Evolutionary conservation across 2,113 vertebrate genomes (phyloP).

Genomic region (Centropus bengalensis): DNA sequence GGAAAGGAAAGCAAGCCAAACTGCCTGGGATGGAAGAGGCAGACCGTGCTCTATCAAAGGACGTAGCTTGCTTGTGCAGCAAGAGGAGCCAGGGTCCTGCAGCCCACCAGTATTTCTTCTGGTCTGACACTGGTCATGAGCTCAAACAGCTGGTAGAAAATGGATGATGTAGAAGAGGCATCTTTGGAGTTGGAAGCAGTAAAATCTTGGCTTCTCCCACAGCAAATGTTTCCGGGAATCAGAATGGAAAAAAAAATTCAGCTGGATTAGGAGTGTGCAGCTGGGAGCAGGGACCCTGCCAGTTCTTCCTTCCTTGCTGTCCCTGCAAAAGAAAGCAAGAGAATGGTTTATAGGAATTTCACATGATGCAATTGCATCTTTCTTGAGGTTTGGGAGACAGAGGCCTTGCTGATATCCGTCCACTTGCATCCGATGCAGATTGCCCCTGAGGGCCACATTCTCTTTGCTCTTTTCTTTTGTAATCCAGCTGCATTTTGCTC

Average conservation of each 20-base stretch:
- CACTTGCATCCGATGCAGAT: background rate
- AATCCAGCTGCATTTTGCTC: background rate
- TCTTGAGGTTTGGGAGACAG: background rate
- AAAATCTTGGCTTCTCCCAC: background rate
- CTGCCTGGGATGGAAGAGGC: background rate
- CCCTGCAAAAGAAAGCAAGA: background rate
- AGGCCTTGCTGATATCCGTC: background rate
- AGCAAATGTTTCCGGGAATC: constrained; percentile 16
- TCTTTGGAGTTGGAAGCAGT: background rate
- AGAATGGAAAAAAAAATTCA: background rate
- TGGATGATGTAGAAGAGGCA: background rate
- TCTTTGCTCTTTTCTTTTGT: background rate
- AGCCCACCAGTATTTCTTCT: background rate
- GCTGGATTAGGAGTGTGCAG: background rate
- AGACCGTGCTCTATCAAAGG: background rate
- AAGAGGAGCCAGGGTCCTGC: background rate
- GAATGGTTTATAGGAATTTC: background rate
- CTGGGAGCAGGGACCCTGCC: background rate
- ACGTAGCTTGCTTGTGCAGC: background rate
- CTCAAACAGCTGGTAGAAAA: background rate
- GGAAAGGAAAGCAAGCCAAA: background rate
- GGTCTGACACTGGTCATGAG: background rate
- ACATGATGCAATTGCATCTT: background rate
- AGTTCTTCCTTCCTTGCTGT: background rate
- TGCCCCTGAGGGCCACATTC: background rate